Conservation (phyloP, 23 tunicate species). For the Diplosoma virens region DNA sequence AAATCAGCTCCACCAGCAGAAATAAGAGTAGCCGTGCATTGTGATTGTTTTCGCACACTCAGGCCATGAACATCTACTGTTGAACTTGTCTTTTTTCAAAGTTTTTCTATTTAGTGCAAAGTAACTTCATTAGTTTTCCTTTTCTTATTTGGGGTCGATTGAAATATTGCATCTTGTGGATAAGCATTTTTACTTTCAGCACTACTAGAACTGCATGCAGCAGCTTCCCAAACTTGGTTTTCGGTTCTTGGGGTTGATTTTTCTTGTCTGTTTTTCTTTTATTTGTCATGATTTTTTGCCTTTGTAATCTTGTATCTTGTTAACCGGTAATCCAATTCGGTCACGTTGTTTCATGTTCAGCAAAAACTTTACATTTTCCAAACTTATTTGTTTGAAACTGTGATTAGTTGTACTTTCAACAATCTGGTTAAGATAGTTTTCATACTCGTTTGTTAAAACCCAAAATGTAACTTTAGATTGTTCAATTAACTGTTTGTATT, state of each 20-base stretch:
- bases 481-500: background rate
- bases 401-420: background rate
- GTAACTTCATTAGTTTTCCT: background rate
- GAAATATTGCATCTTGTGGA: background rate
- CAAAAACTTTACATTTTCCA: background rate
- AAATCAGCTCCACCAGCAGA: background rate
- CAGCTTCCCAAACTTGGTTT: background rate
- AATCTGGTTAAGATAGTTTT: background rate
- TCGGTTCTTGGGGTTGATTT: background rate
- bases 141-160: background rate
- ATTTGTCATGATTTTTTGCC: background rate
- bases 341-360: background rate
- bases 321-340: background rate
- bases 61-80: background rate
- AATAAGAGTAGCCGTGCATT: background rate
- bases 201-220: background rate
- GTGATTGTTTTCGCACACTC: background rate
- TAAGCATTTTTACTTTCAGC: background rate
- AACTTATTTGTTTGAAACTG: background rate
- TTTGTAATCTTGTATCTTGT: background rate
- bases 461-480: background rate
- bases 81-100: background rate
- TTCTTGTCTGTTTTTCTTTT: background rate
- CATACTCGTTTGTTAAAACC: background rate
- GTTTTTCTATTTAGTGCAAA: background rate